These are phyloP conservation scores for Pseudochirops corinnae DNA, from an alignment of 2,797 vertebrate species.

Conservation along the genomic window DNA sequence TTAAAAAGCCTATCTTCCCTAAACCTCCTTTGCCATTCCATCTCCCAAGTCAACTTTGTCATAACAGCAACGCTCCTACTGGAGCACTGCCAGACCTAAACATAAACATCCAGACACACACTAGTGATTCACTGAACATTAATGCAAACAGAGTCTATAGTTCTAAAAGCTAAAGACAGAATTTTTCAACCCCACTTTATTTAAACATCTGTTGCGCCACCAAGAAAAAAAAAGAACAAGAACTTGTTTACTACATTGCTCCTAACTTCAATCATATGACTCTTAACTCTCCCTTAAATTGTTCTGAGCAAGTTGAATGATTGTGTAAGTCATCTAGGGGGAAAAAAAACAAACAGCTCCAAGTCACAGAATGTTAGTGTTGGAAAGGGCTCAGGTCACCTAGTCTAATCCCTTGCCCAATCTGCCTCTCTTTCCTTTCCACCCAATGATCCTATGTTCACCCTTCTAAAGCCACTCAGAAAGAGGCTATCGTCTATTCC, in stretches of 20 bases:
- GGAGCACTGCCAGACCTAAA: constrained; percentile 60
- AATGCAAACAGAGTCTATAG: constrained; percentile 51
- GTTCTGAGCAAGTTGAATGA: neutral
- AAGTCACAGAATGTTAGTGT: neutral
- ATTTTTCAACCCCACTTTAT: neutral
- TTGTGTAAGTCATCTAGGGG: neutral
- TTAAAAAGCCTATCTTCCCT: constrained; percentile 36
- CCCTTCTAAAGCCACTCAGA: neutral
- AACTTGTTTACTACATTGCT: neutral
- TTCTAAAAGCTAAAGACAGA: neutral
- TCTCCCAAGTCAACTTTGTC: constrained; percentile 26
- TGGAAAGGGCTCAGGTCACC: neutral
- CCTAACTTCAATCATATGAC: neutral
- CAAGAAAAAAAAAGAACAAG: neutral
- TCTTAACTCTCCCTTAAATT: neutral
- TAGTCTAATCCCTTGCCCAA: neutral
- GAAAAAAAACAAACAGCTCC: neutral
- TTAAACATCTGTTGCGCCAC: neutral
- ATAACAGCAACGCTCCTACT: constrained; percentile 20
- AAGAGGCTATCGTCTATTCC: neutral
- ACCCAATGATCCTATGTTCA: neutral
- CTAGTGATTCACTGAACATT: constrained; percentile 36
- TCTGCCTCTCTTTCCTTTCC: neutral
- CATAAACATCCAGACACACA: constrained; percentile 64
- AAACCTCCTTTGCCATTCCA: constrained; percentile 19